Base-by-base conservation (phyloP, 37 sponge, comb jelly and placozoan species). In the Tethya wilhelma region DNA sequence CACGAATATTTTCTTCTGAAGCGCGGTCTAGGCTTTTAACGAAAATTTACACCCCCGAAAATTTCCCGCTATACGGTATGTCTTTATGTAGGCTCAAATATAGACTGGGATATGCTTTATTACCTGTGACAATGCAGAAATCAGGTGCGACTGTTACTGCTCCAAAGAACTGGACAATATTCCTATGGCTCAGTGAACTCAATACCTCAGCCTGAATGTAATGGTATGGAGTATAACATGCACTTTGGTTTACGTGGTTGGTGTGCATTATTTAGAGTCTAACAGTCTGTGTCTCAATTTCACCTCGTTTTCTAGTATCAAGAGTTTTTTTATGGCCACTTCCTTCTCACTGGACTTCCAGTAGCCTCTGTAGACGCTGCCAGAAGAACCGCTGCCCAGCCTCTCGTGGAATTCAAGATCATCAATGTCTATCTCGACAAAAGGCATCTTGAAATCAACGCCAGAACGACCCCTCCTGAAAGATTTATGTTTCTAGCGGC, bases 101-200 rank as follows among this genome's bases (percentile, higher is more conserved):
- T n/a, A n/a, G n/a, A n/a, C n/a, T n/a, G n/a, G n/a, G n/a, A n/a
- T n/a, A n/a, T n/a, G n/a, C n/a, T n/a, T n/a, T n/a, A n/a, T 72
- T 2, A 85, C 92, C 92, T 56, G 96, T 96, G 4, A 93, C 88
- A 40, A 96, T 79, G 60, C 93, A 87, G 75, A 79, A 93, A 77
- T 93, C 77, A 0, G 93, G 93, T 11, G 79, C 78, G 0, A 63
- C 74, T 1, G 82, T 89, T 9, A 93, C 90, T 1, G 93, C 86
- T 62, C 96, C 91, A 75, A 84, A 93, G 87, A 96, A 93, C 79
- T 96, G 96, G 7, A 96, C 79, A 28, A 96, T 84, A 74, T 96
- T 90, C n/a, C 90, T 38, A 42, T 96, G 96, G 62, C 90, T 86
- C 40, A 96, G 87, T 19, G 90, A 87, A 72, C 88, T 86, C 55